Conservation (phyloP, 2,113 vertebrate genomes). For the Myiagra hebetior region DNA sequence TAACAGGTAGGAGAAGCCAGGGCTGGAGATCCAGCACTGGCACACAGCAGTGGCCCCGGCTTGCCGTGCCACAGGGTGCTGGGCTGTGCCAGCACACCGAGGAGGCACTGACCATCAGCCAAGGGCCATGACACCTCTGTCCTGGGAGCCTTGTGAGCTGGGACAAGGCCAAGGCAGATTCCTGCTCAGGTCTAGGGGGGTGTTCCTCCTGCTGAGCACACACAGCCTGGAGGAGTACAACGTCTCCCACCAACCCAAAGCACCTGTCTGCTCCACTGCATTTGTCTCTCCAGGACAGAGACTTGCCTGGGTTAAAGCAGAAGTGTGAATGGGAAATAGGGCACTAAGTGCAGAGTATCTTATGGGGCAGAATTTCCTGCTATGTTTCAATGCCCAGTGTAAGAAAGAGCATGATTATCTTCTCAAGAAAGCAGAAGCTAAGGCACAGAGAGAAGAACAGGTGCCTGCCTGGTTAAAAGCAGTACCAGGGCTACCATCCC, state of each 20-base stretch:
- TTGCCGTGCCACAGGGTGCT: rapidly evolving
- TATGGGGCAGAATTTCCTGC: background rate
- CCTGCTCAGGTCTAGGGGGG: rapidly evolving
- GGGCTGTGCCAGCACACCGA: background rate
- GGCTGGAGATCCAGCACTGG: rapidly evolving
- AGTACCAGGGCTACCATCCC: background rate
- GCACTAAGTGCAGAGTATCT: background rate
- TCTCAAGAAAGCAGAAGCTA: background rate
- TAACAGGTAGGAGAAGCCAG: background rate
- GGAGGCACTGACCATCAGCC: rapidly evolving
- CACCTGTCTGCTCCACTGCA: rapidly evolving
- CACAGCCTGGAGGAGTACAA: background rate
- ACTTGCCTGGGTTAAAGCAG: background rate
- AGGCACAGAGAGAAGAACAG: background rate
- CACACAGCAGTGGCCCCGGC: rapidly evolving
- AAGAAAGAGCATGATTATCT: background rate
- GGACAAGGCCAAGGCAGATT: background rate
- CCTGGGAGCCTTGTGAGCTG: background rate
- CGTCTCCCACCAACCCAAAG: background rate
- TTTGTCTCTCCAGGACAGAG: background rate
- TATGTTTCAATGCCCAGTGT: background rate
- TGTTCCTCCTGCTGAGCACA: background rate
- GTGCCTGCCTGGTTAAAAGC: background rate
- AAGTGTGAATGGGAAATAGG: background rate
- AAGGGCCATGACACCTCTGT: background rate